These are phyloP conservation scores for Bedellia somnulentella DNA, from an alignment of 2,888 invertebrate genomes.

Conservation along the genomic window DNA sequence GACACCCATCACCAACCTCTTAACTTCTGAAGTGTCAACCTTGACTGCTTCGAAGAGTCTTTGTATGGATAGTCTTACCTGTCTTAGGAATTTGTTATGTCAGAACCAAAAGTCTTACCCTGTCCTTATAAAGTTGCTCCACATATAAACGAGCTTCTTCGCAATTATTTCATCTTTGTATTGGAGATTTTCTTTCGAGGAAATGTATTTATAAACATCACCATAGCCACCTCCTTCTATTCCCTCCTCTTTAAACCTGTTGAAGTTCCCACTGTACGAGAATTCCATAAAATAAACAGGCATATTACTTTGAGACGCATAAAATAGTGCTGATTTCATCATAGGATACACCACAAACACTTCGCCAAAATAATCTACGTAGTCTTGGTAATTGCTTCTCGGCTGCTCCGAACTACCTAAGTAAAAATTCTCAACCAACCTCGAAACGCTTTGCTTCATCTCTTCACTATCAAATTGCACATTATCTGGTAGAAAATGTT, in stretches of 20 bases:
- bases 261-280: slow-evolving; percentile 9
- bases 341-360: slow-evolving; percentile 30
- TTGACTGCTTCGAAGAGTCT: no score
- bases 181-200: slow-evolving; percentile 13
- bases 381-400: no score
- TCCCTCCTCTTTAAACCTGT: background rate
- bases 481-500: slow-evolving; percentile 31
- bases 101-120: slow-evolving; percentile 33
- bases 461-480: slow-evolving; percentile 21
- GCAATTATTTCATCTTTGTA: slow-evolving; percentile 15
- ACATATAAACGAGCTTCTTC: slow-evolving; percentile 21
- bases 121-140: slow-evolving; percentile 32
- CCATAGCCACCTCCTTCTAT: slow-evolving; percentile 6
- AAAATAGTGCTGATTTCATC: slow-evolving; percentile 25
- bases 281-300: slow-evolving; percentile 35
- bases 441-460: slow-evolving; percentile 19
- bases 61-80: no score
- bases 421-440: slow-evolving; percentile 33
- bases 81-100: no score
- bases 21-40: no score
- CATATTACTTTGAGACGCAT: slow-evolving; percentile 19
- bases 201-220: slow-evolving; percentile 23
- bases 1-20: no score
- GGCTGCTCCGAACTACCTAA: slow-evolving; percentile 17
- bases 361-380: slow-evolving; percentile 31